Evolutionary conservation across 2,113 vertebrate genomes (phyloP), one percentile per base, ranked within the genome.

Genomic region (Dipodomys spectabilis): DNA sequence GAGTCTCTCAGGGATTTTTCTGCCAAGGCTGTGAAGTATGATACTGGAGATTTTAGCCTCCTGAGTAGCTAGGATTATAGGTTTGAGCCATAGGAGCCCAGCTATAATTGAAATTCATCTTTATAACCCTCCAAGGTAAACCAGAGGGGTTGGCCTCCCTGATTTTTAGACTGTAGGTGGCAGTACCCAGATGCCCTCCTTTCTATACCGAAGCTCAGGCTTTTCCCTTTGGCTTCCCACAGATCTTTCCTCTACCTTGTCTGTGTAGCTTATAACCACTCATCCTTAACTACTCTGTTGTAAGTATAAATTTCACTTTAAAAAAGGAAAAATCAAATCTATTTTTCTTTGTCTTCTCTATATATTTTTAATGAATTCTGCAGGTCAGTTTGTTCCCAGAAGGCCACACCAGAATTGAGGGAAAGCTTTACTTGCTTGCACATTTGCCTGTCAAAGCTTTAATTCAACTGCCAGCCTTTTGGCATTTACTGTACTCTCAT

Each of bases 401-500:
- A 16, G 23, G 30, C 20, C 44, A 71, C 79, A 23, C 78, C 68
- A 77, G 39, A 88, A 57, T 72, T 65, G 68, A 72, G 83, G 64
- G 7, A 82, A 64, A 86, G 39, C 45, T 86, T 65, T 28, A 13
- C 64, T 93, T 49, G 30, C 77, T 82, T 20, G 16, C 88, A 15
- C 45, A 81, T 94, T 57, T 84, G 71, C 10, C 28, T 94, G 65
- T 96, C 90, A 82, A 53, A 88, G 94, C 92, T 94, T 45, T 0
- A 93, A 96, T 90, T 97, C 87, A 91, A 71, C 95, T 96, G 77
- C 94, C 91, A 92, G 79, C 95, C 80, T 23, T 80, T 74, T 80
- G 1, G 0, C 91, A 83, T 86, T 94, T 95, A 82, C 84, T 95
- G 9, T 0, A 64, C 69, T 97, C 97, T 86, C 60, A 68, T 95